phyloP scores from a whole-genome alignment of 1,140 invertebrate species.

The Drosophila nigrodunni region DNA sequence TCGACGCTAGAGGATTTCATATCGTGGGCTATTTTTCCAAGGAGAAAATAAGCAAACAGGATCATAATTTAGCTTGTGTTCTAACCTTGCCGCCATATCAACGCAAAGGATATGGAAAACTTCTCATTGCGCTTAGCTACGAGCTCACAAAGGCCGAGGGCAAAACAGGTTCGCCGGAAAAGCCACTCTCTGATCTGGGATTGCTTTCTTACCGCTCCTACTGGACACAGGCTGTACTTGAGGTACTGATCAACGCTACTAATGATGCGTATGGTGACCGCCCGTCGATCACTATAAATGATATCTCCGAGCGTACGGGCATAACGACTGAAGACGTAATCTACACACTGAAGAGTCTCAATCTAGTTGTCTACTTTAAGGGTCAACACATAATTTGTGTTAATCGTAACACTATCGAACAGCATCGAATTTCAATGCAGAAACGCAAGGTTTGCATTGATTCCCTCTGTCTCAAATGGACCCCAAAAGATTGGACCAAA shows the following conservation, averaged over 20 bases:
- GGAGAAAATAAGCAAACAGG: constrained; percentile 98
- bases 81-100: constrained; percentile 98
- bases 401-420: constrained; percentile 96
- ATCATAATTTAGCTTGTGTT: constrained; percentile 99
- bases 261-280: constrained; percentile 87
- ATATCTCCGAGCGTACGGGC: constrained; percentile 96
- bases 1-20: constrained; percentile 96
- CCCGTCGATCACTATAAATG: constrained; percentile 94
- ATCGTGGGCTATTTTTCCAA: constrained; percentile 99
- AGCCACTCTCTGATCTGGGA: constrained; percentile 97
- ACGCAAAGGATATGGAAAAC: constrained; percentile 98
- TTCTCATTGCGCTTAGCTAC: constrained; percentile 97
- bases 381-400: constrained; percentile 98
- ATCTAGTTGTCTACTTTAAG: constrained; percentile 99
- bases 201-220: constrained; percentile 98
- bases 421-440: constrained; percentile 96
- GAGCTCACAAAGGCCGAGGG: constrained; percentile 95
- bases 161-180: constrained; percentile 97
- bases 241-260: constrained; percentile 88
- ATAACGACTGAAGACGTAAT: constrained; percentile 98
- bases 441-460: constrained; percentile 94
- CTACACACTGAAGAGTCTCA: constrained; percentile 97
- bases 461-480: constrained; percentile 15
- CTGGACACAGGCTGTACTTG: constrained; percentile 97
- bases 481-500: constrained; percentile 24